phyloP scores from a whole-genome alignment of 1,140 invertebrate species.

The Megalonaias nervosa region DNA sequence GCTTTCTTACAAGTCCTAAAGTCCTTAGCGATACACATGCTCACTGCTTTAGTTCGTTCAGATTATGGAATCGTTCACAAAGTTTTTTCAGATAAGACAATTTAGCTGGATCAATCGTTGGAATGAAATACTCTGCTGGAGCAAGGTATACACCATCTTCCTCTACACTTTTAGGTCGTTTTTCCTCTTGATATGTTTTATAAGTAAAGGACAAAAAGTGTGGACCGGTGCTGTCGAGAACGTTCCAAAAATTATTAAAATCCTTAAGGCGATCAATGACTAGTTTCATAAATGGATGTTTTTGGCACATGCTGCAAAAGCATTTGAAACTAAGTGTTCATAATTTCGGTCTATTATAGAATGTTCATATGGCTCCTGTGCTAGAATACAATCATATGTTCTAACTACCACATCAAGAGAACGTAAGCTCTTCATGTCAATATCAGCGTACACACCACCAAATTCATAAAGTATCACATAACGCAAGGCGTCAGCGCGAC shows the following conservation, averaged over 20 bases:
- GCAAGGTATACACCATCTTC: slow-evolving; percentile 14
- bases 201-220: neutral
- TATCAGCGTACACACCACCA: slow-evolving; percentile 20
- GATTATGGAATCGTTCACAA: neutral
- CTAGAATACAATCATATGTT: slow-evolving; percentile 11
- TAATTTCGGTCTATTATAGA: neutral
- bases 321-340: neutral
- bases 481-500: slow-evolving; percentile 4
- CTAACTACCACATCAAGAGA: slow-evolving; percentile 2
- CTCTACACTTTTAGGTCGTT: neutral
- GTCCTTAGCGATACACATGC: neutral
- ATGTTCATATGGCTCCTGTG: slow-evolving; percentile 13
- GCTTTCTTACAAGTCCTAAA: neutral
- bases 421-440: slow-evolving; percentile 1
- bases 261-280: neutral
- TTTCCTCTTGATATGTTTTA: slow-evolving; percentile 9
- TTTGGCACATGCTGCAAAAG: neutral
- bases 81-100: neutral
- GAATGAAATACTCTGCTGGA: slow-evolving; percentile 19
- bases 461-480: slow-evolving; percentile 12
- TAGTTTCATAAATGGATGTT: slow-evolving; percentile 12
- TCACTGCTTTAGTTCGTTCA: neutral
- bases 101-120: neutral
- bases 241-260: too few species aligned
- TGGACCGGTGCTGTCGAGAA: neutral